Evolutionary conservation across 2,797 vertebrate genomes (phyloP).

Genomic region (Eupleurogrammus muticus): DNA sequence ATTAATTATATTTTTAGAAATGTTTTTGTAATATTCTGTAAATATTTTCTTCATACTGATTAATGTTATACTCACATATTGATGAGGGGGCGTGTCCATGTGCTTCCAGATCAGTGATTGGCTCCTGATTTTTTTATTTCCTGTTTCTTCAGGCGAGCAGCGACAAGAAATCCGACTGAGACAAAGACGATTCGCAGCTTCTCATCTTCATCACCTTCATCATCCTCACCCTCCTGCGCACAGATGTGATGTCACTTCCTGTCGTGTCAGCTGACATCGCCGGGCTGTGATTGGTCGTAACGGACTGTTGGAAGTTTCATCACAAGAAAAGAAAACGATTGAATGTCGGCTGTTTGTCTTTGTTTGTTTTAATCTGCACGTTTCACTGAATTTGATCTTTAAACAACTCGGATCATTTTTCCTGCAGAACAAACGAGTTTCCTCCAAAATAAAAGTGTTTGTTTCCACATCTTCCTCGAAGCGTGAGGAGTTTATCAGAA

Average conservation of each 20-base stretch:
- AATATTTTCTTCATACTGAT: too few species aligned
- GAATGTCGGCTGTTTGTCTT: not conserved
- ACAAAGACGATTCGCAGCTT: not conserved
- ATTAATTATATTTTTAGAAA: too few species aligned
- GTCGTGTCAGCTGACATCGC: not conserved
- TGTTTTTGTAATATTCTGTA: too few species aligned
- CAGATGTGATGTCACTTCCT: slow-evolving; percentile 31
- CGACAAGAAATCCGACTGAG: slow-evolving; percentile 85
- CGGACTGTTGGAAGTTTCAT: slow-evolving; percentile 5
- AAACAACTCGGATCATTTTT: not conserved
- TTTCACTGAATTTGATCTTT: too few species aligned
- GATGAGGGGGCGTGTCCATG: too few species aligned
- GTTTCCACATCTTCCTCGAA: too few species aligned
- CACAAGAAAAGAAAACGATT: not conserved
- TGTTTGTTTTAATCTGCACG: too few species aligned
- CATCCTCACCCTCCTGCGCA: not conserved
- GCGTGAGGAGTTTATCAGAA: too few species aligned
- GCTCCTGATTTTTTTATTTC: not conserved
- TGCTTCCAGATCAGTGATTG: too few species aligned
- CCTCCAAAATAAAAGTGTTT: not conserved
- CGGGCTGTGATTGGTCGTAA: slow-evolving; percentile 34
- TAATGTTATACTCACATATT: too few species aligned
- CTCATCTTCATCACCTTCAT: slow-evolving; percentile 6
- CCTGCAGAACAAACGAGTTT: not conserved
- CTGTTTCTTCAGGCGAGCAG: slow-evolving; percentile 69